Evolutionary conservation across 2,797 vertebrate genomes (phyloP).

Genomic region (Apodemus agrarius): DNA sequence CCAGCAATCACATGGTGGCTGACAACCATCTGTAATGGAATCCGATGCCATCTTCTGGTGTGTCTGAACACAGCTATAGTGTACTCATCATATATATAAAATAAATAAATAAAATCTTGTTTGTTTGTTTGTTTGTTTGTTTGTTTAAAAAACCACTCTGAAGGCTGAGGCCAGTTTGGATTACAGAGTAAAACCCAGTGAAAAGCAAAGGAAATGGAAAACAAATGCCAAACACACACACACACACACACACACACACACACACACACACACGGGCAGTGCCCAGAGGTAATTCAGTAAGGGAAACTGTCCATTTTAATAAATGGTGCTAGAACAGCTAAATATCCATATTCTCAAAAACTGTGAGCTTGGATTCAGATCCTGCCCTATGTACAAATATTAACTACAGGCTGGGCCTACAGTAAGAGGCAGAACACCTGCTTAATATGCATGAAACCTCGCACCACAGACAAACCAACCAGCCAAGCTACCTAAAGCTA

Average conservation of each 20-base stretch:
- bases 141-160: neutral
- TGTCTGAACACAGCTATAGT: no score
- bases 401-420: neutral
- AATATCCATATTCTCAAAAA: neutral
- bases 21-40: no score
- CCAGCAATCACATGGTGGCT: no score
- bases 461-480: neutral
- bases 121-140: no score
- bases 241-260: neutral
- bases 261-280: no score
- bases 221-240: neutral
- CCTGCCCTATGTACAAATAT: neutral
- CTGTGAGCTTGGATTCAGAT: neutral
- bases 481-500: neutral
- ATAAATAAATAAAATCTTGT: no score
- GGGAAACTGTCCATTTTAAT: neutral
- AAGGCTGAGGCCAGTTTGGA: neutral
- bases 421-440: neutral
- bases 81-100: no score
- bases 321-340: neutral
- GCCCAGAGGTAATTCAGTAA: neutral
- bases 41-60: no score
- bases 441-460: neutral
- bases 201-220: neutral
- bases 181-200: neutral